Conservation (phyloP, 2,113 vertebrate genomes). For the Ciconia stormi region DNA sequence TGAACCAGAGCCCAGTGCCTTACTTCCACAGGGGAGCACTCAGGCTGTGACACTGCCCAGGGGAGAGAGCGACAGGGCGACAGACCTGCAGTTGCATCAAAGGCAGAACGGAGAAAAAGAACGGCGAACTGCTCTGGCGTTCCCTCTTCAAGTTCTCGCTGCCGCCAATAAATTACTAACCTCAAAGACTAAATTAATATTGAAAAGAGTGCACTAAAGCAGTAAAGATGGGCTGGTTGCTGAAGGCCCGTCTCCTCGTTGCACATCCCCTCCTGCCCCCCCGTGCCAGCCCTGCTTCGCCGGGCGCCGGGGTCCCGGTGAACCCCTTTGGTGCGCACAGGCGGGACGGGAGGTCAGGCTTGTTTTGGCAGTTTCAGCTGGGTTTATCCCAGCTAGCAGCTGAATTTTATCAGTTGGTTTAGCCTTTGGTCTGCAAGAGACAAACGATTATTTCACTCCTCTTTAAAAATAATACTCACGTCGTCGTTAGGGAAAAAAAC, state of each 20-base stretch:
- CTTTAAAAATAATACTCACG: slow-evolving; percentile 43
- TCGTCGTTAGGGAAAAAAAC: not conserved
- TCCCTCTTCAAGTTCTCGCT: not conserved
- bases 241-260: not conserved
- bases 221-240: not conserved
- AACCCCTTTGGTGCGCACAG: not conserved
- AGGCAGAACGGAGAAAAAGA: not conserved
- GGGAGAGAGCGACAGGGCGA: too few species aligned
- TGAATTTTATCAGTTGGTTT: slow-evolving; percentile 65
- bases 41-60: not conserved
- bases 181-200: not conserved
- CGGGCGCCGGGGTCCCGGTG: not conserved
- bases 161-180: not conserved
- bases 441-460: slow-evolving; percentile 46
- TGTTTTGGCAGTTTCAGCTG: slow-evolving; percentile 41
- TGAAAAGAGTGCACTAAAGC: not conserved
- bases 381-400: not conserved
- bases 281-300: not conserved
- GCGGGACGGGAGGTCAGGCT: slow-evolving; percentile 46
- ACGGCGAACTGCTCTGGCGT: accelerated
- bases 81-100: not conserved
- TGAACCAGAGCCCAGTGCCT: not conserved
- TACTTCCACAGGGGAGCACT: not conserved
- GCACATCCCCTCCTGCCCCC: not conserved
- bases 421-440: slow-evolving; percentile 67